Conservation (phyloP, 2,113 vertebrate species). For the Vicugna pacos region DNA sequence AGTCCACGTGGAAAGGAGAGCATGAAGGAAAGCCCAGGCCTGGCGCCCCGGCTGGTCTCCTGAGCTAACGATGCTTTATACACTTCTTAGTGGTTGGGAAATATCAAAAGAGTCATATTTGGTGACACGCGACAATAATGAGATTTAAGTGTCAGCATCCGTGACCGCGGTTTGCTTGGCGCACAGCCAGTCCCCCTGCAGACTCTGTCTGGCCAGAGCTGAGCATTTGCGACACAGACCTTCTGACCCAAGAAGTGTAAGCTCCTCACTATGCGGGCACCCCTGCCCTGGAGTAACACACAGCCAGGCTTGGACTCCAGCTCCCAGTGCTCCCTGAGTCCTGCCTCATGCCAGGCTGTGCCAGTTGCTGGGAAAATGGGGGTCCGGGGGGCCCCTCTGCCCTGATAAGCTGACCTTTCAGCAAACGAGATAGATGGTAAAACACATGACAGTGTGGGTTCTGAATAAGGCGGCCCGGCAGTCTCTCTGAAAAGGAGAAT, state of each 20-base stretch:
- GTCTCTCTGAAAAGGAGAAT: neutral
- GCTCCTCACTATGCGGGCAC: too few species aligned
- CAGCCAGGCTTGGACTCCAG: too few species aligned
- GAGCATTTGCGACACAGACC: neutral
- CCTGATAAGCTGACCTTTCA: rapidly evolving
- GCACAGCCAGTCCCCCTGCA: rapidly evolving
- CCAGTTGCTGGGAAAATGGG: rapidly evolving
- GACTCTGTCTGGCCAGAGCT: neutral
- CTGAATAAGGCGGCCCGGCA: rapidly evolving
- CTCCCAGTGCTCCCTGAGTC: neutral
- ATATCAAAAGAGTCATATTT: neutral
- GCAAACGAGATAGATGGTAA: neutral
- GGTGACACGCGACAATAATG: neutral
- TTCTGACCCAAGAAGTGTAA: rapidly evolving
- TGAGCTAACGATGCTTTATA: neutral
- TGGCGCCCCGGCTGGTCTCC: rapidly evolving
- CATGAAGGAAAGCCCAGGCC: too few species aligned
- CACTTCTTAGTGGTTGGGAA: neutral
- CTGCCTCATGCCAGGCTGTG: neutral
- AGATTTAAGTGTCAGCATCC: neutral
- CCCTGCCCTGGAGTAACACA: too few species aligned
- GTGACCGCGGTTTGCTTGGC: too few species aligned
- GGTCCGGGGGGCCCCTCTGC: rapidly evolving
- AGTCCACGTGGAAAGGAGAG: neutral
- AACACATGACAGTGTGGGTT: rapidly evolving